Percentiles rank a stretch among this genome's conserved stretches.
Conservation (phyloP, 2,797 vertebrate species). For the Syncerus caffer region DNA sequence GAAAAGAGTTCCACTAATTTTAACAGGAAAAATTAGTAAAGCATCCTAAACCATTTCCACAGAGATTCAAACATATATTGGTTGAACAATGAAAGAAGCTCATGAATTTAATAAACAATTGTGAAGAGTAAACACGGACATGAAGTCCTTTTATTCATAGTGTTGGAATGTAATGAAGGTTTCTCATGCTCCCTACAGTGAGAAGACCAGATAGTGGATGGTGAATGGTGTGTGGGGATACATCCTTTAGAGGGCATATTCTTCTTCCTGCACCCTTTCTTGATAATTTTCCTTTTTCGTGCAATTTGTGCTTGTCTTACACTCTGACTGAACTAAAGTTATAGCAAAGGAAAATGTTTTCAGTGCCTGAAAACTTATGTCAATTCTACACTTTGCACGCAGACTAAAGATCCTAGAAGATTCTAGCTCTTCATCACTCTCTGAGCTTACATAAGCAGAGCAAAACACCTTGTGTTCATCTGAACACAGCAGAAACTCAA, state of each 20-base stretch:
- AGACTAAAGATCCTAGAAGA: not conserved
- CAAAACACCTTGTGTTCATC: no score
- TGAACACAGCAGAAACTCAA: rapidly evolving
- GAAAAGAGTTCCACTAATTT: not conserved
- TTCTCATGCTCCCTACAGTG: no score
- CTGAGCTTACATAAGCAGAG: not conserved
- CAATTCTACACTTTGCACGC: not conserved
- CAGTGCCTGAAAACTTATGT: not conserved
- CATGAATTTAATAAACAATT: no score
- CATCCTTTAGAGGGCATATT: not conserved
- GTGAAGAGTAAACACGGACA: not conserved
- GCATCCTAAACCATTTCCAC: not conserved
- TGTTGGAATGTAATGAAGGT: not conserved
- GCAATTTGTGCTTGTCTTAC: not conserved
- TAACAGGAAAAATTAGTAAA: not conserved
- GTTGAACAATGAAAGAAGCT: not conserved
- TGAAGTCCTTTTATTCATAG: not conserved
- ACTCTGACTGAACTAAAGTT: not conserved
- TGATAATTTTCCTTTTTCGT: not conserved
- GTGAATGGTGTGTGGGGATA: not conserved
- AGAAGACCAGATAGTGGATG: rapidly evolving
- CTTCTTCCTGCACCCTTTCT: not conserved
- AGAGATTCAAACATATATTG: not conserved
- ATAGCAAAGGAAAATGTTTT: not conserved
- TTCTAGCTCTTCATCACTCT: rapidly evolving